These are phyloP conservation scores for Drosophila truncata DNA, from an alignment of 1,140 invertebrate genomes.

Conservation along the genomic window DNA sequence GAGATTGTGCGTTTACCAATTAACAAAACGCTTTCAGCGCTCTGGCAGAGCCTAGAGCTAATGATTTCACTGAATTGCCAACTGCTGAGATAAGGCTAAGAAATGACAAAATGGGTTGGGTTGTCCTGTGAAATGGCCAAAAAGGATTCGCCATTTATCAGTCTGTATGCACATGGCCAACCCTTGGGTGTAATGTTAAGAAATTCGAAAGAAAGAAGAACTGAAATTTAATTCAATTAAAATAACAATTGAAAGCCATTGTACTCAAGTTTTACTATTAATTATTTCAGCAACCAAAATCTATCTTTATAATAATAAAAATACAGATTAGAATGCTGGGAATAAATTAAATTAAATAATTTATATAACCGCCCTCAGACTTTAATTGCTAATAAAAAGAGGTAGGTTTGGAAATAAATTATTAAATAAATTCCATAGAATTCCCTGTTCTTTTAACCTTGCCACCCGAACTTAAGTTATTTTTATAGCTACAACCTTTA, in stretches of 20 bases:
- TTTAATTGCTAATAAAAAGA: too few species aligned
- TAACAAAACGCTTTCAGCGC: conserved; percentile 26
- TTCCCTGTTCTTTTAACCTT: not conserved
- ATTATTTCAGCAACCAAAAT: not conserved
- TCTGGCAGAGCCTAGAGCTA: conserved; percentile 7
- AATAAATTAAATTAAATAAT: not conserved
- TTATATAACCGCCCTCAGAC: not conserved
- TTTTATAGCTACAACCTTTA: conserved; percentile 4
- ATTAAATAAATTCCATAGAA: not conserved
- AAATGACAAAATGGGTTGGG: conserved; percentile 12
- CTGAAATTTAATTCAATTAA: not conserved
- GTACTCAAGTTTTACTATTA: not conserved
- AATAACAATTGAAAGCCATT: not conserved
- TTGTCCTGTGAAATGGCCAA: conserved; percentile 3
- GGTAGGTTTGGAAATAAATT: not conserved
- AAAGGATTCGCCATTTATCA: conserved; percentile 29
- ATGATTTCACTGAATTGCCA: conserved; percentile 9
- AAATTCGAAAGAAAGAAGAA: not conserved
- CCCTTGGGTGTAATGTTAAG: not conserved
- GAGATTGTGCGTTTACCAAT: conserved; percentile 24
- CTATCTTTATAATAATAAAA: not conserved
- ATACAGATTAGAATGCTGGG: not conserved
- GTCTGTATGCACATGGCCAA: not conserved
- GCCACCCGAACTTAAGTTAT: too few species aligned
- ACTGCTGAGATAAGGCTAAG: conserved; percentile 15